These are phyloP conservation scores for Beroe forskalii DNA, from an alignment of 37 sponge, comb jelly and placozoan genomes.

Conservation along the genomic window DNA sequence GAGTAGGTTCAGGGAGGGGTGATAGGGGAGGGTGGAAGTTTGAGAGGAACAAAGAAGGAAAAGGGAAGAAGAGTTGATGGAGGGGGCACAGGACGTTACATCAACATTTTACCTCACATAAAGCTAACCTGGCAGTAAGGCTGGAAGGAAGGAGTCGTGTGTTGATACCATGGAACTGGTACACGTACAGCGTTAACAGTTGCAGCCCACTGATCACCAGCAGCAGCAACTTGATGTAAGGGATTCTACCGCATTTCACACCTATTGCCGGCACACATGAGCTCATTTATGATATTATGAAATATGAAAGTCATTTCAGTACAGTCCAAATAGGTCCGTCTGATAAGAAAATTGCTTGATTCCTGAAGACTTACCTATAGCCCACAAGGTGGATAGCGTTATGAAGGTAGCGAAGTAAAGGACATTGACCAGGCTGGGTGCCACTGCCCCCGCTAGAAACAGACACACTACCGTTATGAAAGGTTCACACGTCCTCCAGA, in stretches of 20 bases:
- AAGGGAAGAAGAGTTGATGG: too few species aligned
- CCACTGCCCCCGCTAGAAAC: slow-evolving; percentile 1
- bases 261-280: background rate
- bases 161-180: slow-evolving; percentile 32
- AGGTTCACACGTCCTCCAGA: slow-evolving; percentile 26
- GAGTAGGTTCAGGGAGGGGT: too few species aligned
- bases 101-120: too few species aligned
- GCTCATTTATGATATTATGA: too few species aligned
- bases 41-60: too few species aligned
- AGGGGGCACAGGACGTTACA: too few species aligned
- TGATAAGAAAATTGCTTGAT: too few species aligned
- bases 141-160: background rate
- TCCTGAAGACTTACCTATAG: background rate
- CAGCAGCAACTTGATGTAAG: slow-evolving; percentile 23
- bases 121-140: slow-evolving; percentile 47
- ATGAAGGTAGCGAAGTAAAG: slow-evolving; percentile 46
- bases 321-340: too few species aligned
- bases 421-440: background rate
- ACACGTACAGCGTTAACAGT: slow-evolving; percentile 5
- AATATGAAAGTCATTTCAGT: too few species aligned
- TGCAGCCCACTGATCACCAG: background rate
- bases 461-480: slow-evolving; percentile 11
- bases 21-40: too few species aligned
- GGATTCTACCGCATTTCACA: background rate
- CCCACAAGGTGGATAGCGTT: slow-evolving; percentile 17